Conservation (phyloP, 2,888 invertebrate genomes). For the Dynastes hyllus region DNA sequence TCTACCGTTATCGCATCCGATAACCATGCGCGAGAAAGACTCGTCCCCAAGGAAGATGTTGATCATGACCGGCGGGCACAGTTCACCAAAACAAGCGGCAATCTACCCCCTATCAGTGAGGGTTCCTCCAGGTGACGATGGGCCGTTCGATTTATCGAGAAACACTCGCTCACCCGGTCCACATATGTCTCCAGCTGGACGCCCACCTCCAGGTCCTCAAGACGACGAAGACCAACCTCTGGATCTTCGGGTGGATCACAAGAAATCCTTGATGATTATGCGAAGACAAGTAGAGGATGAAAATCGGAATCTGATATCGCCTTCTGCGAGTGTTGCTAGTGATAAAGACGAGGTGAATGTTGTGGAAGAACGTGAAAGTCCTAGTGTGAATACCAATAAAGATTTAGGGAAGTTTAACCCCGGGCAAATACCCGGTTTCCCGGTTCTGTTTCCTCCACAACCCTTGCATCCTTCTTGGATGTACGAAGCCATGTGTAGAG, state of each 20-base stretch:
- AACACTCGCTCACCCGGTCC: slow-evolving; percentile 72
- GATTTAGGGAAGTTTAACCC: slow-evolving; percentile 67
- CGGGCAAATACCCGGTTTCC: slow-evolving; percentile 67
- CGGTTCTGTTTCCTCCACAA: slow-evolving; percentile 75
- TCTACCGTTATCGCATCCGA: slow-evolving; percentile 69
- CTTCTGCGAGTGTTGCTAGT: slow-evolving; percentile 70
- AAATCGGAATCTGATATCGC: slow-evolving; percentile 87
- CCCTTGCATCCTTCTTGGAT: slow-evolving; percentile 82
- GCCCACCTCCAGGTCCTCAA: slow-evolving; percentile 73
- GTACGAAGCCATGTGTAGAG: slow-evolving; percentile 81
- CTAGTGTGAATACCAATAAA: slow-evolving; percentile 57
- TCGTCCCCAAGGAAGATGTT: slow-evolving; percentile 92
- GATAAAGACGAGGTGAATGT: slow-evolving; percentile 61
- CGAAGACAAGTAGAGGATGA: slow-evolving; percentile 83
- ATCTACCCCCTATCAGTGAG: slow-evolving; percentile 80
- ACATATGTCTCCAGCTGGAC: slow-evolving; percentile 75
- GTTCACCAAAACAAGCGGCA: slow-evolving; percentile 83
- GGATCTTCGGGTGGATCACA: slow-evolving; percentile 90
- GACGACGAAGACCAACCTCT: slow-evolving; percentile 75
- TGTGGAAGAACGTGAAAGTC: slow-evolving; percentile 64
- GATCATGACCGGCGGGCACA: slow-evolving; percentile 74
- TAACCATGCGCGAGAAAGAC: slow-evolving; percentile 91
- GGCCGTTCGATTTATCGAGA: slow-evolving; percentile 81
- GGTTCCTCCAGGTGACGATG: slow-evolving; percentile 73
- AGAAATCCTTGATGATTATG: slow-evolving; percentile 75